phyloP scores from a whole-genome alignment of 2,113 vertebrate genomes.

The Paratilapia polleni region DNA sequence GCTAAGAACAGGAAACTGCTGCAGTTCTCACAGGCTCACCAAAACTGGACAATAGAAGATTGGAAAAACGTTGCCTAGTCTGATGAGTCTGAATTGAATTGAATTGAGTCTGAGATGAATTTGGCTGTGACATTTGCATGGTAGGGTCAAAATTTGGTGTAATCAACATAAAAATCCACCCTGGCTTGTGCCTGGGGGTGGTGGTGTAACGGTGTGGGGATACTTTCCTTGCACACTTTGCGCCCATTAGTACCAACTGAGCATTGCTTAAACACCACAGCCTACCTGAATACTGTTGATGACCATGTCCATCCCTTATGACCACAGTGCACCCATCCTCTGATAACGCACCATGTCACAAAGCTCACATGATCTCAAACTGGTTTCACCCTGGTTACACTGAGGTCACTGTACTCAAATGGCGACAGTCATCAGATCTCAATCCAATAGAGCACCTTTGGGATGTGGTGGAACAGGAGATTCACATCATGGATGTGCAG shows the following conservation, averaged over 20 bases:
- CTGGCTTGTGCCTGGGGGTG: neutral
- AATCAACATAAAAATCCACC: neutral
- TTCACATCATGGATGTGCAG: neutral
- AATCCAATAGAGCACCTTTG: neutral
- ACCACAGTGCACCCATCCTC: neutral
- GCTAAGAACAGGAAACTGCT: too few species aligned
- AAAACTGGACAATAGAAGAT: neutral
- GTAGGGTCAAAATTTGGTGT: too few species aligned
- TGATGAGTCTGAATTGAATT: neutral
- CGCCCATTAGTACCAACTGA: neutral
- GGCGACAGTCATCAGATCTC: neutral
- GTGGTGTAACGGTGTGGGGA: neutral
- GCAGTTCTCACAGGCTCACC: neutral
- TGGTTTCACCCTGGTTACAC: neutral
- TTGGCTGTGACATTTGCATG: neutral
- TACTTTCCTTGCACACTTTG: neutral
- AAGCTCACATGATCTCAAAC: neutral
- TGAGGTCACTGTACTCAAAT: neutral
- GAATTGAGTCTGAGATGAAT: too few species aligned
- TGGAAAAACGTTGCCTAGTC: neutral
- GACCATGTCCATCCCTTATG: neutral
- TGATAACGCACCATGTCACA: neutral
- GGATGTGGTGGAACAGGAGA: neutral
- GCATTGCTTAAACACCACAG: neutral
- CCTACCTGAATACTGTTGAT: constrained; percentile 1